These are phyloP conservation scores for Microplitis demolitor DNA, from an alignment of 1,140 invertebrate species.

Conservation along the genomic window DNA sequence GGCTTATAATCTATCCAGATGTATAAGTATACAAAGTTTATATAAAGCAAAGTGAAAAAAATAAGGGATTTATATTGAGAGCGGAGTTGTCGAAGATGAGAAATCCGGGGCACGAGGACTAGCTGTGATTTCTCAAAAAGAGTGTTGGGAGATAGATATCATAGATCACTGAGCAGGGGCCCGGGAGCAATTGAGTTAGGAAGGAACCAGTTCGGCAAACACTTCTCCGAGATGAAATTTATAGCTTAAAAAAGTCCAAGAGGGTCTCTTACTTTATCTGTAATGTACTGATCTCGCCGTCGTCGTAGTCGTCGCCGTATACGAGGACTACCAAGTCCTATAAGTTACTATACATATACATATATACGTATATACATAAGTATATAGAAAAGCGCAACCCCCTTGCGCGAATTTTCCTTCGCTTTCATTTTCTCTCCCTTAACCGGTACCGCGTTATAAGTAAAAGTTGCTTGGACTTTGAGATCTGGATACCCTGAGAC, in stretches of 20 bases:
- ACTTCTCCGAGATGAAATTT: slow-evolving; percentile 55
- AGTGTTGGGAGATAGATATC: slow-evolving; percentile 31
- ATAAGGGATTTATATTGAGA: background rate
- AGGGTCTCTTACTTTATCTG: slow-evolving; percentile 60
- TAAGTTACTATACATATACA: background rate
- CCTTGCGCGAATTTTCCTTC: background rate
- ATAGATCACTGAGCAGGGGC: slow-evolving; percentile 50
- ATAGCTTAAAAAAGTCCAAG: slow-evolving; percentile 61
- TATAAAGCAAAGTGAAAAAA: background rate
- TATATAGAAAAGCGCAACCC: slow-evolving; percentile 1
- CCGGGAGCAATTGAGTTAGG: slow-evolving; percentile 60
- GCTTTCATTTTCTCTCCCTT: slow-evolving; percentile 17
- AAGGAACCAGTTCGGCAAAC: slow-evolving; percentile 63
- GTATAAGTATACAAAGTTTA: background rate
- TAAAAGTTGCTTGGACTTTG: background rate
- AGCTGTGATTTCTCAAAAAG: slow-evolving; percentile 51
- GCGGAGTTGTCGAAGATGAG: slow-evolving; percentile 21
- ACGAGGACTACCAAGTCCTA: no score
- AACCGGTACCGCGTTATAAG: background rate
- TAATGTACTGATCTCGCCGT: slow-evolving; percentile 62
- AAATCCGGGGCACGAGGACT: slow-evolving; percentile 47
- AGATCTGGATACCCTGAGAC: slow-evolving; percentile 14
- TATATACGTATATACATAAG: background rate
- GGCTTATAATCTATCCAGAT: background rate
- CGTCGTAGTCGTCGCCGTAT: slow-evolving; percentile 37